Percentiles rank a stretch among this genome's conserved stretches.
Conservation (phyloP, 2,888 invertebrate species). For the Phasia obesa region DNA sequence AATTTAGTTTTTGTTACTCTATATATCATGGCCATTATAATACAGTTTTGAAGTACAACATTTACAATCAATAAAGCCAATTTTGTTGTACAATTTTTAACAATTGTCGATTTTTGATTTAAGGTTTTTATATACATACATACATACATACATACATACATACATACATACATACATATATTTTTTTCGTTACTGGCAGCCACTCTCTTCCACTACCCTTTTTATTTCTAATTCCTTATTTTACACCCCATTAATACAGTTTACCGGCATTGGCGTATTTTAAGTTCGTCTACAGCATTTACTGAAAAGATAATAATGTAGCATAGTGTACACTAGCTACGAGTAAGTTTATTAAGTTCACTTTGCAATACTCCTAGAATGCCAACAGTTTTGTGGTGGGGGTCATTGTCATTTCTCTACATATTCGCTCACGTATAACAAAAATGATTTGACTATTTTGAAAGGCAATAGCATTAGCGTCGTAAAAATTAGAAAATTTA, state of each 20-base stretch:
- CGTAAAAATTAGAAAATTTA: slow-evolving; percentile 44
- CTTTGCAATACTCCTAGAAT: background rate
- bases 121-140: slow-evolving; percentile 15
- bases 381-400: slow-evolving; percentile 31
- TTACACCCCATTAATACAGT: slow-evolving; percentile 61
- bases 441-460: slow-evolving; percentile 44
- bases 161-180: too few relatives aligned
- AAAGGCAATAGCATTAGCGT: slow-evolving; percentile 33
- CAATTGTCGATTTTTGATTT: slow-evolving; percentile 29
- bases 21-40: slow-evolving; percentile 25
- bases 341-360: slow-evolving; percentile 15
- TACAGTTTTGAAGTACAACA: slow-evolving; percentile 47
- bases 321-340: background rate
- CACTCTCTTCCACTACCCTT: slow-evolving; percentile 6
- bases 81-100: slow-evolving; percentile 42
- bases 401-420: slow-evolving; percentile 4
- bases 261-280: slow-evolving; percentile 59
- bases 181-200: background rate
- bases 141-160: too few relatives aligned
- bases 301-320: slow-evolving; percentile 45
- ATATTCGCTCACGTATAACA: slow-evolving; percentile 8
- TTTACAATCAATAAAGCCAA: slow-evolving; percentile 64
- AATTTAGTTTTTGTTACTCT: background rate
- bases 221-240: slow-evolving; percentile 39
- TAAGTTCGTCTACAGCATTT: slow-evolving; percentile 17